Conservation (phyloP, 2,888 invertebrate genomes). For the Mythimna vitellina region DNA sequence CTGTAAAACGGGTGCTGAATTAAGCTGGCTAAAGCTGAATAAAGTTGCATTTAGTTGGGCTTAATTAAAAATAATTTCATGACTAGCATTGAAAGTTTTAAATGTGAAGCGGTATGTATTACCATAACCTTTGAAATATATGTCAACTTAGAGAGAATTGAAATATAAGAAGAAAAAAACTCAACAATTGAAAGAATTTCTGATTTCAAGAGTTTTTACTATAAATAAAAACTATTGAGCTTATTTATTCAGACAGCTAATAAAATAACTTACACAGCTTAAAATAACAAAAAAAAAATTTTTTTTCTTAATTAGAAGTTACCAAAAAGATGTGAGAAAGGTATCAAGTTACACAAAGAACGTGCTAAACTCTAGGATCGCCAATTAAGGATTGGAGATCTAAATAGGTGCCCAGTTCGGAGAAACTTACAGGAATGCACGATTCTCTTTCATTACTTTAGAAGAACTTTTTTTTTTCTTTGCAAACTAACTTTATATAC, state of each 20-base stretch:
- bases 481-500: background rate
- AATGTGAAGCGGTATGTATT: background rate
- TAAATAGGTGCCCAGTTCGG: constrained; percentile 23
- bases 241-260: no score
- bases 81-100: background rate
- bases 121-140: background rate
- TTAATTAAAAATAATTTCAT: constrained; percentile 2
- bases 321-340: constrained; percentile 1
- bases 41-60: background rate
- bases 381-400: constrained; percentile 19
- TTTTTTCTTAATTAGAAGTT: background rate
- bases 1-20: background rate
- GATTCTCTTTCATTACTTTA: constrained; percentile 20
- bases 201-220: background rate
- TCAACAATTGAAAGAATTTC: background rate
- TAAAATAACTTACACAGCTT: background rate
- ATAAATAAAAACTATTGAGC: background rate
- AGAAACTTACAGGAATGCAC: constrained; percentile 11
- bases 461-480: background rate
- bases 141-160: background rate
- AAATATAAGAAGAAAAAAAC: background rate
- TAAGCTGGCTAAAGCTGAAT: background rate
- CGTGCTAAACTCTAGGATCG: background rate
- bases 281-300: background rate
- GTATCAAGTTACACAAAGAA: constrained; percentile 7